A percentile compares a stretch with the other conserved stretches of the same genome.
phyloP scores from a whole-genome alignment of 1,140 invertebrate species.

The Drosophila guanche region DNA sequence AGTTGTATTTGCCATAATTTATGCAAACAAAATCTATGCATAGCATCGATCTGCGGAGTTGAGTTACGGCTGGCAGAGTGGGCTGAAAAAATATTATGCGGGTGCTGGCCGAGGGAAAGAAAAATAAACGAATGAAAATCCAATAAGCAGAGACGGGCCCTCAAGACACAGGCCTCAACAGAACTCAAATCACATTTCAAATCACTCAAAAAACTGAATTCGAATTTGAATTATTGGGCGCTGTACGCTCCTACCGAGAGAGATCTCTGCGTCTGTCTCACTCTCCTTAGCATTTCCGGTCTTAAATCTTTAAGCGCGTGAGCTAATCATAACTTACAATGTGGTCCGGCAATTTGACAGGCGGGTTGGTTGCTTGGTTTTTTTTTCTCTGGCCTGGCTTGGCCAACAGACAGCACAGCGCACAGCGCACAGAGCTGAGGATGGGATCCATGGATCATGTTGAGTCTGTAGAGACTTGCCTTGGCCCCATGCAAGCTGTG shows the following conservation, averaged over 20 bases:
- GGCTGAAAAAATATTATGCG: conserved; percentile 61
- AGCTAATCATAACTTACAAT: conserved; percentile 82
- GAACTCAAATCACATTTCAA: conserved; percentile 72
- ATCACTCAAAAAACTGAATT: conserved; percentile 78
- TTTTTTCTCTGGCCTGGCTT: not conserved
- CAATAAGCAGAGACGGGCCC: conserved; percentile 62
- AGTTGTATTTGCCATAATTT: conserved; percentile 48
- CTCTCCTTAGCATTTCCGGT: conserved; percentile 60
- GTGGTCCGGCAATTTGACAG: conserved; percentile 80
- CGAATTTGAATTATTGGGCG: conserved; percentile 77
- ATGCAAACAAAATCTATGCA: conserved; percentile 58
- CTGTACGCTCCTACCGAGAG: not conserved
- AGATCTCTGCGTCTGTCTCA: too few relatives aligned
- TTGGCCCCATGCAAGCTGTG: conserved; percentile 73
- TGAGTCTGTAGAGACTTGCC: conserved; percentile 50
- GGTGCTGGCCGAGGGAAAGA: conserved; percentile 31
- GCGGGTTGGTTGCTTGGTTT: conserved; percentile 35
- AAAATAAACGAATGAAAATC: conserved; percentile 49
- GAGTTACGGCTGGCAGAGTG: conserved; percentile 35
- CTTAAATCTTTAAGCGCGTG: conserved; percentile 79
- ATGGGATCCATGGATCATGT: conserved; percentile 66
- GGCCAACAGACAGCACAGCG: conserved; percentile 23
- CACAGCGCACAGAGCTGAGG: not conserved
- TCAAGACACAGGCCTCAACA: conserved; percentile 11
- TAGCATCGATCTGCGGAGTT: conserved; percentile 15